Conservation (phyloP, 2,888 invertebrate species). For the Caenorhabditis panamensis region DNA sequence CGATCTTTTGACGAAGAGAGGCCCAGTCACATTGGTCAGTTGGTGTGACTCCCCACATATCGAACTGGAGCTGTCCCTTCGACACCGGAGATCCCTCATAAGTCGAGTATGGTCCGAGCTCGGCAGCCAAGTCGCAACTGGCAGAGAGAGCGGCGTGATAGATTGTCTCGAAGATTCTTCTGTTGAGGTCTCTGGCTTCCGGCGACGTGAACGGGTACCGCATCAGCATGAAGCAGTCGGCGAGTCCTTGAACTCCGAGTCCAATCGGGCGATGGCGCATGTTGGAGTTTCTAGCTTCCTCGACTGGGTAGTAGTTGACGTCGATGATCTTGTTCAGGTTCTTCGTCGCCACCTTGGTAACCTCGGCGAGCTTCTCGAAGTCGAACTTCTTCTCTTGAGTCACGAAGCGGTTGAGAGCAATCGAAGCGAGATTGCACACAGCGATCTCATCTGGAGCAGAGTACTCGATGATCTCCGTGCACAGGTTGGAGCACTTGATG, state of each 20-base stretch:
- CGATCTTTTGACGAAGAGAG: slow-evolving; percentile 89
- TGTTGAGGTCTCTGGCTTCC: slow-evolving; percentile 90
- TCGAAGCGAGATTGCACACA: slow-evolving; percentile 97
- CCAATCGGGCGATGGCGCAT: slow-evolving; percentile 87
- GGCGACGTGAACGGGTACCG: slow-evolving; percentile 93
- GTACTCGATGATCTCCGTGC: slow-evolving; percentile 98
- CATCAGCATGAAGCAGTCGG: slow-evolving; percentile 96
- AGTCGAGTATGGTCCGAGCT: slow-evolving; percentile 88
- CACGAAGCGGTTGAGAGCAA: slow-evolving; percentile 96
- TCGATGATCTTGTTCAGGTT: slow-evolving; percentile 98
- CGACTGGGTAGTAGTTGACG: slow-evolving; percentile 94
- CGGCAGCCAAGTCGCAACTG: slow-evolving; percentile 93
- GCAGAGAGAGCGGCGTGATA: slow-evolving; percentile 97
- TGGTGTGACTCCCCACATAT: slow-evolving; percentile 93
- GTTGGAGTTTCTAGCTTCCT: slow-evolving; percentile 89
- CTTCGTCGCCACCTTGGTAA: slow-evolving; percentile 86
- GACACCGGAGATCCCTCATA: slow-evolving; percentile 94
- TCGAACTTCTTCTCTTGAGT: slow-evolving; percentile 88
- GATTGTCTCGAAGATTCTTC: slow-evolving; percentile 96
- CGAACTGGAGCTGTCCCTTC: slow-evolving; percentile 95
- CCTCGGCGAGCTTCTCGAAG: slow-evolving; percentile 90
- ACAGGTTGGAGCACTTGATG: slow-evolving; percentile 97
- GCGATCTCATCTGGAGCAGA: slow-evolving; percentile 85
- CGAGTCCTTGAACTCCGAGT: slow-evolving; percentile 96
- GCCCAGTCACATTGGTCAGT: slow-evolving; percentile 89